Conservation (phyloP, 37 sponge, comb jelly and placozoan species). For the Chondrosia reniformis region DNA sequence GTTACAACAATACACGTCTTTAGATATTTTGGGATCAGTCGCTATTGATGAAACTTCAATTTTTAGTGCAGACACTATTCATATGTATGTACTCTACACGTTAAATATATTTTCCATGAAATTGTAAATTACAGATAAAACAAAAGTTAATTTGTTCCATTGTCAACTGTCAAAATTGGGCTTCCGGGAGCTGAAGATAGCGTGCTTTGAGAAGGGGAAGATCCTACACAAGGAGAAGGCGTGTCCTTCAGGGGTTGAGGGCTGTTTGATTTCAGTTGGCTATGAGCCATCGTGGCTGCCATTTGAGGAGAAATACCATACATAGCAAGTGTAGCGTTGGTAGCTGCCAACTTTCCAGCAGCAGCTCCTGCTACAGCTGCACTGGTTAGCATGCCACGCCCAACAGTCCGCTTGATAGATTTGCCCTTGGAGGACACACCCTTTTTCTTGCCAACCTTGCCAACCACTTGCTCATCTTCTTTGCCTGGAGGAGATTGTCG, state of each 20-base stretch:
- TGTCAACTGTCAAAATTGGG: no score
- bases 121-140: no score
- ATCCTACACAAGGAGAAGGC: neutral
- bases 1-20: conserved; percentile 12
- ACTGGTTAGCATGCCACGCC: conserved; percentile 35
- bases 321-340: conserved; percentile 42
- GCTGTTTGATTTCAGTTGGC: neutral
- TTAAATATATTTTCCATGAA: no score
- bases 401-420: conserved; percentile 26
- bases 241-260: neutral
- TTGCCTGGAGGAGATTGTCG: conserved; percentile 28
- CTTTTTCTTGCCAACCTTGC: conserved; percentile 1
- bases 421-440: no score
- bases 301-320: conserved; percentile 16
- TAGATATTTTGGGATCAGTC: conserved; percentile 10
- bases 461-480: conserved; percentile 24
- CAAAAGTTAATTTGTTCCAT: no score
- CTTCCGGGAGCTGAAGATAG: neutral
- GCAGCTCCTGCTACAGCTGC: conserved; percentile 76
- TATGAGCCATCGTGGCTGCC: neutral
- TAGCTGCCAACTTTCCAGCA: conserved; percentile 66
- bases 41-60: no score
- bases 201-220: neutral
- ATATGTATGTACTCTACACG: no score
- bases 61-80: no score